Evolutionary conservation across 92 coral and sea anemone genomes (phyloP).

Genomic region (Umimayanthus kanabou): DNA sequence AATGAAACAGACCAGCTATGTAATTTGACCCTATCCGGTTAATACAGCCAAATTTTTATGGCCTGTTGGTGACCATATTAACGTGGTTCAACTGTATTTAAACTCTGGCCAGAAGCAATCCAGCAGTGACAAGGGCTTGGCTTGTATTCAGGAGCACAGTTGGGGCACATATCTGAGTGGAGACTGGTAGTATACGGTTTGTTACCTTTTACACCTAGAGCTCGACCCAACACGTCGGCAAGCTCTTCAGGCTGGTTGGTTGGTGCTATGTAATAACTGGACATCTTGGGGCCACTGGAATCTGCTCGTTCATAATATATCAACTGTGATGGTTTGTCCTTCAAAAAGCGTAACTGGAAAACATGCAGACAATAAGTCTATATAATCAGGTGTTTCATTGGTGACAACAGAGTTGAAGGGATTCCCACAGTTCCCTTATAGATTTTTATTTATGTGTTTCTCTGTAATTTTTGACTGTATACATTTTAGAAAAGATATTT

Average conservation of each 20-base stretch:
- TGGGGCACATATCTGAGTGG: background rate
- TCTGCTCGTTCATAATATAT: constrained; percentile 90
- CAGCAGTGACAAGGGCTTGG: background rate
- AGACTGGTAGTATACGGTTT: too few relatives aligned
- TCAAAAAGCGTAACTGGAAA: constrained; percentile 69
- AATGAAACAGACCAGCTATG: too few relatives aligned
- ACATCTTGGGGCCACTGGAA: constrained; percentile 84
- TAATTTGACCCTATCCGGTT: too few relatives aligned
- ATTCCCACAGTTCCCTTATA: background rate
- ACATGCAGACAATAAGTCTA: background rate
- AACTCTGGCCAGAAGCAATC: background rate
- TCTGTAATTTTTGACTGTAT: too few relatives aligned
- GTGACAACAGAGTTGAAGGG: background rate
- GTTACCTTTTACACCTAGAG: constrained; percentile 89
- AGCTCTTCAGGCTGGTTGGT: constrained; percentile 78
- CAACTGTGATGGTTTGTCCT: constrained; percentile 78
- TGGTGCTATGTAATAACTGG: constrained; percentile 74
- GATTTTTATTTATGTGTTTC: too few relatives aligned
- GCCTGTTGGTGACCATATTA: too few relatives aligned
- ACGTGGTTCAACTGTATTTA: too few relatives aligned
- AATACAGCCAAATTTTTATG: too few relatives aligned
- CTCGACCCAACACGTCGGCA: constrained; percentile 62
- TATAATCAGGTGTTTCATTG: background rate
- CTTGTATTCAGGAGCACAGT: background rate
- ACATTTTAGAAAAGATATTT: too few relatives aligned